Percentiles rank a stretch among this genome's conserved stretches.
Conservation (phyloP, 2,797 vertebrate genomes). For the Poeciliopsis turneri region DNA sequence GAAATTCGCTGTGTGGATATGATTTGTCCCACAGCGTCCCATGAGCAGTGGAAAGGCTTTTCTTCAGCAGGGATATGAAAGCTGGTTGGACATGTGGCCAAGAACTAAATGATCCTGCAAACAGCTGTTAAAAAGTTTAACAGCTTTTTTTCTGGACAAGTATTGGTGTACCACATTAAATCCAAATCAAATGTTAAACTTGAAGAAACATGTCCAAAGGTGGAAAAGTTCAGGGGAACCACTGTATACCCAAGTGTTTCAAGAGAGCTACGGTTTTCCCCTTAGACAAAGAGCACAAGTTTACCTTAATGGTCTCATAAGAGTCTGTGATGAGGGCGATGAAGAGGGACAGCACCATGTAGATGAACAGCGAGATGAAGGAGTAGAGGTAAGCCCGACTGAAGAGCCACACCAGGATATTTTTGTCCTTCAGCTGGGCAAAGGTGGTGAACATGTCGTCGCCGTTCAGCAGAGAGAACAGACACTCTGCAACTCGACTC, state of each 20-base stretch:
- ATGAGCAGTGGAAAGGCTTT: background rate
- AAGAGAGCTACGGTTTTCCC: background rate
- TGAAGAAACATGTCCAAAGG: background rate
- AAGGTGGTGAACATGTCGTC: conserved; percentile 98
- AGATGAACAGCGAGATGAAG: conserved; percentile 97
- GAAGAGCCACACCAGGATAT: conserved; percentile 92
- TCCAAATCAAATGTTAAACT: background rate
- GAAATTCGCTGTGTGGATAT: background rate
- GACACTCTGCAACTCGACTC: conserved; percentile 91
- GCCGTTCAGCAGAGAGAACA: conserved; percentile 96
- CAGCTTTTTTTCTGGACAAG: background rate
- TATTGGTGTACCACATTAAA: background rate
- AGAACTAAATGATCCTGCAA: background rate
- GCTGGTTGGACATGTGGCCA: background rate
- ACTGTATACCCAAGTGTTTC: too few relatives aligned
- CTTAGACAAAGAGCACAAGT: fast-evolving
- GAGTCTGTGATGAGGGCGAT: conserved; percentile 96
- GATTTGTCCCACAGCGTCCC: background rate
- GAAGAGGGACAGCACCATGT: conserved; percentile 98
- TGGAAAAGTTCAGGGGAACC: too few relatives aligned
- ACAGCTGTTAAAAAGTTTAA: background rate
- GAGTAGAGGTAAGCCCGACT: conserved; percentile 93
- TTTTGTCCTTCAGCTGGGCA: conserved; percentile 92
- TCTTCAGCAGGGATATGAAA: background rate
- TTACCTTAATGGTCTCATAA: conserved; percentile 97